A percentile compares a stretch with the other conserved stretches of the same genome.
phyloP scores from a whole-genome alignment of 2,888 invertebrate genomes.

The Morinoia aosen region DNA sequence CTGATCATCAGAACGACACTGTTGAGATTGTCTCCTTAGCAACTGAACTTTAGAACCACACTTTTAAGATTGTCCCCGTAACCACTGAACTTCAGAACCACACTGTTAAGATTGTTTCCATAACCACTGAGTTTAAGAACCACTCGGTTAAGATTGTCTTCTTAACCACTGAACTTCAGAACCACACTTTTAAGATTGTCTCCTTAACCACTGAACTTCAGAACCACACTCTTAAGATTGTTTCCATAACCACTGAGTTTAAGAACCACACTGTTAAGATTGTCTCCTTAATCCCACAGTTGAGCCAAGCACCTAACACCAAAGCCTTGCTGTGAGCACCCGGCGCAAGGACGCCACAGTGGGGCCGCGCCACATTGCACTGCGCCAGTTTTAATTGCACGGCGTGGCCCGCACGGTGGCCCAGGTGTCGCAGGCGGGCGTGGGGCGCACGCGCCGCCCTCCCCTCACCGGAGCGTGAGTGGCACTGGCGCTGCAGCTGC shows the following conservation, averaged over 20 bases:
- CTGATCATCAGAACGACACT: no score
- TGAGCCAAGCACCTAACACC: no score
- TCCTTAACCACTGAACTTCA: no score
- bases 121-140: neutral
- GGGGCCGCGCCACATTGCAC: neutral
- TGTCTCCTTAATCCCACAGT: neutral
- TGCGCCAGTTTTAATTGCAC: conserved; percentile 49
- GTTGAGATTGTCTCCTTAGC: no score
- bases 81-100: neutral
- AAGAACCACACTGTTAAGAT: neutral
- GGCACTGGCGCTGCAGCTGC: conserved; percentile 23
- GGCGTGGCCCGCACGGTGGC: neutral
- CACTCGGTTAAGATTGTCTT: no score
- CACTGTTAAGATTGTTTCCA: neutral
- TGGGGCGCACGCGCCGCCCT: conserved; percentile 49
- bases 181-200: no score
- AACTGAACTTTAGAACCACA: no score
- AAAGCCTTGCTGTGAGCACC: no score
- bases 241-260: neutral
- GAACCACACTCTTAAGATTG: no score
- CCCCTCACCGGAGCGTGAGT: conserved; percentile 28
- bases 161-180: no score
- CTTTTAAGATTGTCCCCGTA: no score
- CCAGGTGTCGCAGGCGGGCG: conserved; percentile 40
- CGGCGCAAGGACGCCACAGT: no score